Evolutionary conservation across 2,888 invertebrate genomes (phyloP), one percentile per base, ranked within the genome.

Genomic region (Pachliopta kotzebuea): DNA sequence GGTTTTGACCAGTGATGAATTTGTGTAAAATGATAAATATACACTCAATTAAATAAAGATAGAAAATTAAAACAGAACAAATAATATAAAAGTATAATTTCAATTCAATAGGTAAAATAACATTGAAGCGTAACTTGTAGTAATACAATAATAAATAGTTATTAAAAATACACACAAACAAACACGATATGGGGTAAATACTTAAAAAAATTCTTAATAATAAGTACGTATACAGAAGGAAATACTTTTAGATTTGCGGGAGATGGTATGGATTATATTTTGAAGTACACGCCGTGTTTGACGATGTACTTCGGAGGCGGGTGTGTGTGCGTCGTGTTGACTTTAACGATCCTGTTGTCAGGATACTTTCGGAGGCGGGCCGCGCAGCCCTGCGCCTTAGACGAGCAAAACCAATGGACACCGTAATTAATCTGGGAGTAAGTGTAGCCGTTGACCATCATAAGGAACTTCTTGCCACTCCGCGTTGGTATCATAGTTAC

Each of bases 391-490:
- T 67, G 66, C 17, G 69, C 69, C 63, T 74, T 78, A 2, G 80
- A 78, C n/a, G 83, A 80, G 59, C 83, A 83, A 6, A 73, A 69
- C 82, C 82, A 84, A 37, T 72, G 73, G 0, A 63, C 49, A 29
- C 72, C 72, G 55, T 76, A 69, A 63, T 79, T 78, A 31, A 79
- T 74, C 67, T 82, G 83, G 8, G 76, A 78, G 61, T 77, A 83
- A 7, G 80, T 81, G 62, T 76, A 82, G 1, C 74, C 72, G 21
- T 78, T 70, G 26, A 81, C 56, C 76, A 83, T 73, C 9, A 83
- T 55, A 1, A 83, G 71, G 17, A 70, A 72, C 64, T 80, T 81
- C 67, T 80, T 82, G 18, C 82, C 80, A 24, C 71, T 74, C n/a
- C 71, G 69, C 0, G 77, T 75, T 9, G 79, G 79, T 62, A 80